Percentiles rank a stretch among this genome's conserved stretches.
Conservation (phyloP, 2,797 vertebrate species). For the Phoeniculus purpureus region DNA sequence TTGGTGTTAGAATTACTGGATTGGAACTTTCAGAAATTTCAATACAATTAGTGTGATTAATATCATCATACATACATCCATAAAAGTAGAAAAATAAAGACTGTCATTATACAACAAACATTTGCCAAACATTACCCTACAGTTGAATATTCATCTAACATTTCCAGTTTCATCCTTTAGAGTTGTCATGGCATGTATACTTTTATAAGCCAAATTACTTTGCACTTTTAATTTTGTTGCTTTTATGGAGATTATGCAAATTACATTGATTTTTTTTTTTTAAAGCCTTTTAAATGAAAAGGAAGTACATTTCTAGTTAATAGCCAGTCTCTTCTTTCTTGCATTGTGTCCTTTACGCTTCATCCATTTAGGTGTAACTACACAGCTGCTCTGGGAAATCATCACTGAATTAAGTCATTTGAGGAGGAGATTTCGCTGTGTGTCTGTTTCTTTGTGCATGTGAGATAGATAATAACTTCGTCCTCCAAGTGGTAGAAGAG, state of each 20-base stretch:
- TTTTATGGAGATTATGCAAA: conserved; percentile 11
- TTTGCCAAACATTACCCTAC: conserved; percentile 14
- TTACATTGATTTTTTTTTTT: neutral
- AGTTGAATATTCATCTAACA: neutral
- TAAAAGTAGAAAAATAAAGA: neutral
- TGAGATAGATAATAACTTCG: neutral
- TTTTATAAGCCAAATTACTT: conserved; percentile 6
- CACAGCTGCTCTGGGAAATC: neutral
- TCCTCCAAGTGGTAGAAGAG: too few relatives aligned
- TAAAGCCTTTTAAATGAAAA: neutral
- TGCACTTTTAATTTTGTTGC: neutral
- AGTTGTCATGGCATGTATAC: neutral
- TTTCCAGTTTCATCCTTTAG: conserved; percentile 6
- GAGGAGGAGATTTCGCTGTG: neutral
- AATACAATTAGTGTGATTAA: neutral
- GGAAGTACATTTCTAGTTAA: neutral
- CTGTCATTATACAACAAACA: neutral
- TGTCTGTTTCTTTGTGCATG: neutral
- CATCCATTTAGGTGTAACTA: neutral
- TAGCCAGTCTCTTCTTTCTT: neutral
- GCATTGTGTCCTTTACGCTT: neutral
- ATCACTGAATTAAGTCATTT: conserved; percentile 8
- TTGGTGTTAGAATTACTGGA: conserved; percentile 11
- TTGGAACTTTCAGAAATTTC: conserved; percentile 19
- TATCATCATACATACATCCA: neutral